Evolutionary conservation across 2,797 vertebrate genomes (phyloP), one percentile per base, ranked within the genome.

Genomic region (Mus spretus): DNA sequence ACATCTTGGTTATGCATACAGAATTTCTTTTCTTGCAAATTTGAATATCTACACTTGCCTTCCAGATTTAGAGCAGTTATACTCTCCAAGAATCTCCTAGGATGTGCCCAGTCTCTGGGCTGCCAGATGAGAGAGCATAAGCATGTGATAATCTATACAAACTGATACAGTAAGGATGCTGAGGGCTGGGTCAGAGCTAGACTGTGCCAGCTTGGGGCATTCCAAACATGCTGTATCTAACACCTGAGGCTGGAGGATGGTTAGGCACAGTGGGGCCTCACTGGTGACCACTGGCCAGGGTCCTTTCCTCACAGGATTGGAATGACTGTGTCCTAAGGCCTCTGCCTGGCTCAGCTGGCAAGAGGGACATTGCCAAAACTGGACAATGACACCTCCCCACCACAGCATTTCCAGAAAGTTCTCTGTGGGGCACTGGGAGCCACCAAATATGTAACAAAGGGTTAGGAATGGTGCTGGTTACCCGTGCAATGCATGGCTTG

Each of bases 271-370:
- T 3, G 0, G 0, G 5, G 74, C 93, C 93, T 93, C 28, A 31
- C 67, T 81, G 93, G 94, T 96, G 97, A 98, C 96, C 97, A 97
- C 96, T 82, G 97, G 95, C 97, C 82, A 61, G 31, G 65, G 97
- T 97, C 91, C 97, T 98, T 98, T 97, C 96, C 94, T 80, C 85
- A n/a, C 20, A 70, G 97, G 94, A 34, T 40, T n/a, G 74, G 75
- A 93, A 28, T 95, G 96, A 59, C 95, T 37, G 0, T 94, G 95
- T 95, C 94, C 95, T 92, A 31, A 10, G 53, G 93, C 86, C 44
- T 90, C 95, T 70, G 72, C 94, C n/a, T 13, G 1, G n/a, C 91
- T 65, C 44, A 57, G 6, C n/a, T 28, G 82, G 84, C 3, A 44
- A 1, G 19, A 59, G 44, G 13, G 47, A 31, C 63, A 7, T 75